These are phyloP conservation scores for Danaus chrysippus DNA, from an alignment of 2,888 invertebrate species.

Conservation along the genomic window DNA sequence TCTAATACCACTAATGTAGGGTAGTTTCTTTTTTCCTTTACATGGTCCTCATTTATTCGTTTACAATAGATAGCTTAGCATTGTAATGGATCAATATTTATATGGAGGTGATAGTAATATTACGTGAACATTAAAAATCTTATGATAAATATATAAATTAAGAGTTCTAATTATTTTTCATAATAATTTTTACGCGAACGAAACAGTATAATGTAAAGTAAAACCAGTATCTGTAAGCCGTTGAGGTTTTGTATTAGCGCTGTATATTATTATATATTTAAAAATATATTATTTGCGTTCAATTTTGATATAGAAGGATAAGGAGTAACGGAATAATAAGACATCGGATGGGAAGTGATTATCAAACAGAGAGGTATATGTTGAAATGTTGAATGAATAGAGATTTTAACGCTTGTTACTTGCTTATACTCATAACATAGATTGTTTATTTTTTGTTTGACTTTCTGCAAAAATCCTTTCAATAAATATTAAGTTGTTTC, in stretches of 20 bases:
- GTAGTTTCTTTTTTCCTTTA: background rate
- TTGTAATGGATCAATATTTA: slow-evolving; percentile 24
- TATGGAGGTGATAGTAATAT: slow-evolving; percentile 30
- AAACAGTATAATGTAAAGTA: slow-evolving; percentile 19
- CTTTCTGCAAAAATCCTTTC: background rate
- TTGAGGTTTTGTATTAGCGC: slow-evolving; percentile 17
- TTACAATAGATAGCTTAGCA: slow-evolving; percentile 22
- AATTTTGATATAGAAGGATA: slow-evolving; percentile 8
- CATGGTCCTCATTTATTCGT: slow-evolving; percentile 20
- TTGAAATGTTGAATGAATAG: slow-evolving; percentile 9
- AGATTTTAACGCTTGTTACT: slow-evolving; percentile 1
- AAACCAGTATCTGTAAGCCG: slow-evolving; percentile 16
- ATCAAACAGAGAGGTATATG: background rate
- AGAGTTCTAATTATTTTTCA: slow-evolving; percentile 30
- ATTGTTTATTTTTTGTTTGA: no score
- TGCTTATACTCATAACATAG: slow-evolving; percentile 10
- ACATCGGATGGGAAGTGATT: slow-evolving; percentile 5
- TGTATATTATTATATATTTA: slow-evolving; percentile 6
- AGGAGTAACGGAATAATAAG: slow-evolving; percentile 3
- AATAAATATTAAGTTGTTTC: background rate
- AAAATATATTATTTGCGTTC: slow-evolving; percentile 23
- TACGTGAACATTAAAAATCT: slow-evolving; percentile 28
- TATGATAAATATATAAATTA: slow-evolving; percentile 30
- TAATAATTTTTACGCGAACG: slow-evolving; percentile 28
- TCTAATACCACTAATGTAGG: no score